Conservation (phyloP, 1,140 invertebrate species). For the Lethrus apterus region DNA sequence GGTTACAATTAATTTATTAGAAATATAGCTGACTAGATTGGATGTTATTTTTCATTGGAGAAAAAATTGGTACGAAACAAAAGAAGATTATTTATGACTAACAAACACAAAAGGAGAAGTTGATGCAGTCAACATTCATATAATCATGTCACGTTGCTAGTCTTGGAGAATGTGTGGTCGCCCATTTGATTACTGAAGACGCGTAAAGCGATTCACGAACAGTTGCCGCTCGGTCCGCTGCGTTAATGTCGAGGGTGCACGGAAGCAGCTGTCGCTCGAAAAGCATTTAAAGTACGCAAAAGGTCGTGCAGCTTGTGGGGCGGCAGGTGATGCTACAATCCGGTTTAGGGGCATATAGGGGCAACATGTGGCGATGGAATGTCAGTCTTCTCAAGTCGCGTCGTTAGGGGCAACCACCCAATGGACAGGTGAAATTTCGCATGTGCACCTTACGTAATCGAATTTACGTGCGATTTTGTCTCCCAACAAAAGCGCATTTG, state of each 20-base stretch:
- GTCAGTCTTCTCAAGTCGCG: background rate
- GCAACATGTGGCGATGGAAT: constrained; percentile 8
- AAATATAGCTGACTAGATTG: too few relatives aligned
- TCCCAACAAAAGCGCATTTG: too few relatives aligned
- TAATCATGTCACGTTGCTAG: constrained; percentile 13
- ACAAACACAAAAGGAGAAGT: constrained; percentile 15
- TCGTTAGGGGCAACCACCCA: too few relatives aligned
- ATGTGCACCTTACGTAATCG: too few relatives aligned
- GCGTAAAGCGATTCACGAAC: constrained; percentile 3
- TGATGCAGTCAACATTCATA: constrained; percentile 7
- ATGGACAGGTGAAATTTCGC: too few relatives aligned
- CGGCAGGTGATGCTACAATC: constrained; percentile 19
- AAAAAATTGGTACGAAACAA: too few relatives aligned
- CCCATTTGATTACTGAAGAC: background rate
- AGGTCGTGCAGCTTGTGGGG: constrained; percentile 18
- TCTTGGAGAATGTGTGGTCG: constrained; percentile 12
- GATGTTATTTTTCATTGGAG: too few relatives aligned
- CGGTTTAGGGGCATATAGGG: constrained; percentile 15
- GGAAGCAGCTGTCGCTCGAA: constrained; percentile 19
- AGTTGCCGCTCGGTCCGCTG: constrained; percentile 3
- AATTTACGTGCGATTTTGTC: too few relatives aligned
- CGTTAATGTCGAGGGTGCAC: constrained; percentile 17
- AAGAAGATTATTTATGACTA: constrained; percentile 12
- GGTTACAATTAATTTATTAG: too few relatives aligned
- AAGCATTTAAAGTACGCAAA: constrained; percentile 20